Conservation (phyloP, 1,140 invertebrate species). For the Aphis craccivora region DNA sequence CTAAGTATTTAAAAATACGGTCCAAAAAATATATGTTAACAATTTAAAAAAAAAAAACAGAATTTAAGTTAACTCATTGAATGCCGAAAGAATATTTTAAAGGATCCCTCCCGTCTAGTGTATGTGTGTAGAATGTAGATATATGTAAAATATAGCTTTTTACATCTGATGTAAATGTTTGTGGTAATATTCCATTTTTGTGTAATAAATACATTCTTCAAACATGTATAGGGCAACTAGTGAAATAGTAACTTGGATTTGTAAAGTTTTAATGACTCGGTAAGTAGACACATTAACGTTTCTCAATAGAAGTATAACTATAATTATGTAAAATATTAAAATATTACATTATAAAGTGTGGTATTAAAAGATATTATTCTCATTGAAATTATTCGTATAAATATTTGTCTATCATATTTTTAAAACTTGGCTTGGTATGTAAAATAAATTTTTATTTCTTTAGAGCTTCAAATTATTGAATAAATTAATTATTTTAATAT, state of each 20-base stretch:
- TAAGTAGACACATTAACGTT: background rate
- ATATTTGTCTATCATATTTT: background rate
- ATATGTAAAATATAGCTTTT: background rate
- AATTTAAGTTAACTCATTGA: background rate
- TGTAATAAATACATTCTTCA: background rate
- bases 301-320: background rate
- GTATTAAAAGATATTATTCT: background rate
- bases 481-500: too few relatives aligned
- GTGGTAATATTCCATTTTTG: background rate
- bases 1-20: too few relatives aligned
- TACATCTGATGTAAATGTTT: background rate
- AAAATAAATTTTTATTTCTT: background rate
- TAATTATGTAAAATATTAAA: background rate
- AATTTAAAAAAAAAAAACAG: background rate
- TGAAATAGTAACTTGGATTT: background rate
- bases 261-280: constrained; percentile 7
- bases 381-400: background rate
- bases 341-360: background rate
- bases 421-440: background rate
- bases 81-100: background rate
- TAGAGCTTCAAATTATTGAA: background rate
- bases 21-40: too few relatives aligned
- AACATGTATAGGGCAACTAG: background rate
- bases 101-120: background rate
- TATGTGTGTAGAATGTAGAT: background rate